Conservation (phyloP, 1,140 invertebrate species). For the Frieseomelitta varia region DNA sequence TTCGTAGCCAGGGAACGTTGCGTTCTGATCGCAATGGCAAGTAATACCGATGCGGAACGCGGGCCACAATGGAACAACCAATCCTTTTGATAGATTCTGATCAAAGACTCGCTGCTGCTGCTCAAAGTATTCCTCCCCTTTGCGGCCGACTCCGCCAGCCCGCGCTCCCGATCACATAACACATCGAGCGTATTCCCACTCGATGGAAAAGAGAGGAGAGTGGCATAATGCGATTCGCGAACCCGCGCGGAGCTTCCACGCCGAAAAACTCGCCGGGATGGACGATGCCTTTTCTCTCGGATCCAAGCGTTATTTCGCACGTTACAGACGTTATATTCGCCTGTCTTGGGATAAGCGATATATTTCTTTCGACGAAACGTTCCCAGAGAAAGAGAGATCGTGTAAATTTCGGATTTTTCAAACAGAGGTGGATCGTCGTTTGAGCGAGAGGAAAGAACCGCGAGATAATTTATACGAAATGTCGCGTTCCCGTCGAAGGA, state of each 20-base stretch:
- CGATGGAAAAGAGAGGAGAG: neutral
- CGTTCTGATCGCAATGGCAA: conserved; percentile 50
- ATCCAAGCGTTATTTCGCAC: too few relatives aligned
- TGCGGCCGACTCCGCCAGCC: conserved; percentile 3
- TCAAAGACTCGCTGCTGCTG: conserved; percentile 58
- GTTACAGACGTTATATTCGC: too few relatives aligned
- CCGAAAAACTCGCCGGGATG: neutral
- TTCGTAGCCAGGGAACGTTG: conserved; percentile 31
- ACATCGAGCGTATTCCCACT: conserved; percentile 51
- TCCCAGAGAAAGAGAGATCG: too few relatives aligned
- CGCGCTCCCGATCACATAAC: conserved; percentile 46
- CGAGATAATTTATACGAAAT: neutral
- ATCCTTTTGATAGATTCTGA: conserved; percentile 70
- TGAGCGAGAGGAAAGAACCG: too few relatives aligned
- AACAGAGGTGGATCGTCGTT: neutral
- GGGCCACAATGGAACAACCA: conserved; percentile 65
- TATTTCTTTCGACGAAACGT: neutral
- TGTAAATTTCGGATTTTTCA: neutral
- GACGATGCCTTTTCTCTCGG: neutral
- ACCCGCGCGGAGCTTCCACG: neutral
- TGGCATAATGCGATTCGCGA: conserved; percentile 34
- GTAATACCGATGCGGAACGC: conserved; percentile 64
- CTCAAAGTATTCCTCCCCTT: conserved; percentile 57
- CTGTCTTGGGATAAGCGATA: neutral
- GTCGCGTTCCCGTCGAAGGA: neutral